These are phyloP conservation scores for Enteromius thamalakanensis DNA, from an alignment of 2,797 vertebrate genomes.

Conservation along the genomic window DNA sequence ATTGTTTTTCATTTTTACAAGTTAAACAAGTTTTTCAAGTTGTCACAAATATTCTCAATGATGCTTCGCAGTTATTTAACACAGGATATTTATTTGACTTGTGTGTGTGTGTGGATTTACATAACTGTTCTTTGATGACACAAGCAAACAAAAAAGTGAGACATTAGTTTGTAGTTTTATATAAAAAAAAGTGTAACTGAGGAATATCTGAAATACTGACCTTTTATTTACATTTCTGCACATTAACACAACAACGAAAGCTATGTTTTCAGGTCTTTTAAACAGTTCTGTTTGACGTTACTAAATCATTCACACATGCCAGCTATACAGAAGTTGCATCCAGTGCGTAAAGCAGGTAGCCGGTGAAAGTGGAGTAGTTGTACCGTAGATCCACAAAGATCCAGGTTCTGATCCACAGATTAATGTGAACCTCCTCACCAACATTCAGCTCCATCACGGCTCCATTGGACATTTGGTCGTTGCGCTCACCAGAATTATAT, in stretches of 20 bases:
- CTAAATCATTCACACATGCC: background rate
- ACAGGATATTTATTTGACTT: background rate
- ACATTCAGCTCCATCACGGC: conserved; percentile 48
- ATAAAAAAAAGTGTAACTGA: too few species aligned
- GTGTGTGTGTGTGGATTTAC: background rate
- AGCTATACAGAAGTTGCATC: background rate
- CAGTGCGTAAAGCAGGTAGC: conserved; percentile 51
- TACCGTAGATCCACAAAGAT: conserved; percentile 50
- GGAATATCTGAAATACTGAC: background rate
- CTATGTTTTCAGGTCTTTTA: background rate
- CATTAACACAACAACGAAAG: background rate
- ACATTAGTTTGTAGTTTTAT: too few species aligned
- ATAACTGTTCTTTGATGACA: background rate
- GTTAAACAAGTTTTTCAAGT: too few species aligned
- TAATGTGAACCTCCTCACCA: conserved; percentile 52
- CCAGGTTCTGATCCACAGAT: conserved; percentile 48
- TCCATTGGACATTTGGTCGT: conserved; percentile 49
- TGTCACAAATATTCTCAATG: background rate
- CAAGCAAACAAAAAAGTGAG: too few species aligned
- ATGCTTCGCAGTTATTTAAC: background rate
- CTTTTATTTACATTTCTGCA: background rate
- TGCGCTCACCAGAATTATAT: conserved; percentile 32
- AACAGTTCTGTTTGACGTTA: background rate
- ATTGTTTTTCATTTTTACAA: background rate
- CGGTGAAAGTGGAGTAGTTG: conserved; percentile 57